Percentiles rank a stretch among this genome's conserved stretches.
phyloP scores from a whole-genome alignment of 2,113 vertebrate species.

The Pardalotus punctatus region DNA sequence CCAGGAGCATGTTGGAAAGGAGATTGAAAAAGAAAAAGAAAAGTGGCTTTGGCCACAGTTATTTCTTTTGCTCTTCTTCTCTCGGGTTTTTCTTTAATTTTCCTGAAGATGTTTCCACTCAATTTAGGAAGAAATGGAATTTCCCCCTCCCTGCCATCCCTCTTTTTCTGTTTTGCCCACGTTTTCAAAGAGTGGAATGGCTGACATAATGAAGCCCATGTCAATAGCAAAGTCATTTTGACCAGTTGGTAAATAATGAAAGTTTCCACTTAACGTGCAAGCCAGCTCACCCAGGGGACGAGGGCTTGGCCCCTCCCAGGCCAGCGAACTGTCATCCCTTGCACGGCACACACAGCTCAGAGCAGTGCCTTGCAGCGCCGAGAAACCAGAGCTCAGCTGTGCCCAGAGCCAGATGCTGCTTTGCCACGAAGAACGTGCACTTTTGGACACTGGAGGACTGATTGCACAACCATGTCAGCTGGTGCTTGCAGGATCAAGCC shows the following conservation, averaged over 20 bases:
- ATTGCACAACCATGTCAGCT: not conserved
- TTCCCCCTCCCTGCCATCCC: slow-evolving; percentile 39
- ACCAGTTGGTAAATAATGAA: slow-evolving; percentile 42
- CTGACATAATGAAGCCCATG: slow-evolving; percentile 47
- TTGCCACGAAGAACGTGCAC: not conserved
- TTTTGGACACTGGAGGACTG: not conserved
- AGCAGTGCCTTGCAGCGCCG: not conserved
- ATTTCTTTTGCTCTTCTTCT: slow-evolving; percentile 60
- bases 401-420: not conserved
- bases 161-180: slow-evolving; percentile 16
- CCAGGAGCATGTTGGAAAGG: slow-evolving; percentile 75
- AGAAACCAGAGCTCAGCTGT: not conserved
- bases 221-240: slow-evolving; percentile 64
- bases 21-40: slow-evolving; percentile 78
- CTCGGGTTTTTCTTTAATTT: slow-evolving; percentile 64
- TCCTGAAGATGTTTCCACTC: slow-evolving; percentile 52
- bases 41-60: slow-evolving; percentile 60
- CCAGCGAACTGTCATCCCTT: slow-evolving; percentile 14
- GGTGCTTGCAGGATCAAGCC: not conserved
- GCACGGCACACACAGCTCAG: not conserved
- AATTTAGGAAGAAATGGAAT: slow-evolving; percentile 68
- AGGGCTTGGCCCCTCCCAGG: not conserved
- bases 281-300: not conserved
- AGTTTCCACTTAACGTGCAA: slow-evolving; percentile 45
- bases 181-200: slow-evolving; percentile 46